These are phyloP conservation scores for Clarias platycephalus DNA, from an alignment of 2,797 vertebrate genomes.

Conservation along the genomic window DNA sequence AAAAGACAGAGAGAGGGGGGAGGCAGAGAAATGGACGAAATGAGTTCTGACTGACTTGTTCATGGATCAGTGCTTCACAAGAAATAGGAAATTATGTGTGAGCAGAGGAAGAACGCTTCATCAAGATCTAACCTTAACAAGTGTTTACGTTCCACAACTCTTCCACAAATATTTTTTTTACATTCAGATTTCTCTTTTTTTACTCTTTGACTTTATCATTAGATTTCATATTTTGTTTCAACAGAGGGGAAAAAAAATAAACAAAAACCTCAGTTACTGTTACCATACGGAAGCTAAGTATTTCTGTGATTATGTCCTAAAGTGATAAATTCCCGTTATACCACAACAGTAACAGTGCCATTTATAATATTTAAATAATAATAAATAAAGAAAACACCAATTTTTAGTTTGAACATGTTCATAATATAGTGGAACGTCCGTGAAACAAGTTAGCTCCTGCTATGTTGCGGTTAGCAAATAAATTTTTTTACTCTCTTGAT, in stretches of 20 bases:
- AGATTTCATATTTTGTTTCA: not conserved
- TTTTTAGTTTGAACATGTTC: not conserved
- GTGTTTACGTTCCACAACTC: not conserved
- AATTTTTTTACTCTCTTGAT: not conserved
- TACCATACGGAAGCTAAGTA: too few species aligned
- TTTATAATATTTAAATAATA: not conserved
- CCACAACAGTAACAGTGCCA: not conserved
- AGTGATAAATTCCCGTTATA: not conserved
- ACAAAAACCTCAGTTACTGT: not conserved
- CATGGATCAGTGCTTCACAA: constrained; percentile 66
- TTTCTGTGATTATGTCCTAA: not conserved
- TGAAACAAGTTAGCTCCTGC: not conserved
- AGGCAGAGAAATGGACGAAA: not conserved
- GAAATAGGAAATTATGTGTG: constrained; percentile 50
- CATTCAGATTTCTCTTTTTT: not conserved
- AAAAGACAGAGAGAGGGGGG: not conserved
- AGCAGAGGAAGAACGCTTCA: constrained; percentile 10
- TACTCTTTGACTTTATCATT: not conserved
- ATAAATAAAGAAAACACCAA: not conserved
- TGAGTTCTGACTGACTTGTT: constrained; percentile 53
- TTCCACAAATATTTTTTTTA: not conserved
- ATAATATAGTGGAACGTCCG: not conserved
- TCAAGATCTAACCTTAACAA: not conserved
- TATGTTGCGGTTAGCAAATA: not conserved
- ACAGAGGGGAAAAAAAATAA: too few species aligned